Evolutionary conservation across 1,140 invertebrate genomes (phyloP).

Genomic region (Trichomalopsis sarcophagae): DNA sequence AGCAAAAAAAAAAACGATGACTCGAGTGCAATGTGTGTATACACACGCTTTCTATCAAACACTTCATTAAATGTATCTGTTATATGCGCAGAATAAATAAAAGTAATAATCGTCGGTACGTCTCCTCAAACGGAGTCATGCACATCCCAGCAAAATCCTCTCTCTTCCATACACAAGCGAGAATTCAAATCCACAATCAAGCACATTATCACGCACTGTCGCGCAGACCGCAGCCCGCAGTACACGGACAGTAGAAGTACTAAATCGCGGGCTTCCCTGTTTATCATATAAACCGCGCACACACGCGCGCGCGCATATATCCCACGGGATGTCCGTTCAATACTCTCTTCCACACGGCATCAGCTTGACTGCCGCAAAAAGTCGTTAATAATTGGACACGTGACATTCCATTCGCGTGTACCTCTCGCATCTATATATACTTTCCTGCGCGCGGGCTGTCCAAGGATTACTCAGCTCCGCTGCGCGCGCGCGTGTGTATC

Average conservation of each 20-base stretch:
- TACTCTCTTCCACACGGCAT: not conserved
- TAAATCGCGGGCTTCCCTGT: not conserved
- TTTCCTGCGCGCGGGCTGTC: not conserved
- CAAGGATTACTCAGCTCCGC: constrained; percentile 26
- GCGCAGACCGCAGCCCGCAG: too few species aligned
- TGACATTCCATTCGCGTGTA: constrained; percentile 40
- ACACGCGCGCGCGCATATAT: not conserved
- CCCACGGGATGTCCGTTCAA: not conserved
- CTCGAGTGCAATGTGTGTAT: too few species aligned
- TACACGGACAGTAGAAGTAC: too few species aligned
- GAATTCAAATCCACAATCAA: not conserved
- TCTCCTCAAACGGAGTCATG: not conserved
- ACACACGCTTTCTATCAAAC: too few species aligned
- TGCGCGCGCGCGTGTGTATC: not conserved
- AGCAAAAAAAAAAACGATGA: too few species aligned
- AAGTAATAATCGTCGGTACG: too few species aligned
- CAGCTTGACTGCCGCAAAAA: constrained; percentile 19
- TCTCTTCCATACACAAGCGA: not conserved
- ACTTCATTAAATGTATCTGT: too few species aligned
- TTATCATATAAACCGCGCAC: not conserved
- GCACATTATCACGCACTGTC: not conserved
- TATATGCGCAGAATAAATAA: too few species aligned
- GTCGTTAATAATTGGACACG: constrained; percentile 48
- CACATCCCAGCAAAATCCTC: not conserved
- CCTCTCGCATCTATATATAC: not conserved